These are phyloP conservation scores for Plemyria rubiginata DNA, from an alignment of 2,888 invertebrate genomes.

Conservation along the genomic window DNA sequence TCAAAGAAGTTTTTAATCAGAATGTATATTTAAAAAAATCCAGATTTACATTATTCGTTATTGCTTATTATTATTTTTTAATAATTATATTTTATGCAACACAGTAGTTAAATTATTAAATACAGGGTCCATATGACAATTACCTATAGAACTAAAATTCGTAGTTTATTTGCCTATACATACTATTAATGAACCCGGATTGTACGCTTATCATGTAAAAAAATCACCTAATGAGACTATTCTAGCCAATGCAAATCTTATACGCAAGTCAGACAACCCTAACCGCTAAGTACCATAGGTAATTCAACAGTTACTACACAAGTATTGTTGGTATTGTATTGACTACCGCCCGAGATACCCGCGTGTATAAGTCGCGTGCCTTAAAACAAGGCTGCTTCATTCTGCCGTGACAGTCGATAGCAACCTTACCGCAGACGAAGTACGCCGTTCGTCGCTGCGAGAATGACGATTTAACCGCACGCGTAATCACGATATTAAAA, in stretches of 20 bases:
- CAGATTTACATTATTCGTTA: no score
- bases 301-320: conserved; percentile 18
- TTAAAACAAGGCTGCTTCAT: conserved; percentile 71
- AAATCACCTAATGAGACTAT: neutral
- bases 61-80: no score
- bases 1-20: no score
- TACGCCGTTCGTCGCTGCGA: conserved; percentile 51
- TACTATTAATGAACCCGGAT: no score
- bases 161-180: no score
- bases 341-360: conserved; percentile 30
- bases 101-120: no score
- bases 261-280: conserved; percentile 7
- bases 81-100: no score
- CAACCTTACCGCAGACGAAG: conserved; percentile 64
- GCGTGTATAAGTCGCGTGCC: conserved; percentile 61
- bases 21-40: no score
- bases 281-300: conserved; percentile 13
- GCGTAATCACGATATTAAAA: conserved; percentile 41
- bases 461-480: conserved; percentile 68
- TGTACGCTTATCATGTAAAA: neutral
- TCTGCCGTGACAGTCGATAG: conserved; percentile 72
- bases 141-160: no score
- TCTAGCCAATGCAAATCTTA: neutral
- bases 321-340: conserved; percentile 24
- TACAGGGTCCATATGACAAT: no score